Percentiles rank a stretch among this genome's conserved stretches.
phyloP scores from a whole-genome alignment of 2,113 vertebrate species.

The Centropus bengalensis region DNA sequence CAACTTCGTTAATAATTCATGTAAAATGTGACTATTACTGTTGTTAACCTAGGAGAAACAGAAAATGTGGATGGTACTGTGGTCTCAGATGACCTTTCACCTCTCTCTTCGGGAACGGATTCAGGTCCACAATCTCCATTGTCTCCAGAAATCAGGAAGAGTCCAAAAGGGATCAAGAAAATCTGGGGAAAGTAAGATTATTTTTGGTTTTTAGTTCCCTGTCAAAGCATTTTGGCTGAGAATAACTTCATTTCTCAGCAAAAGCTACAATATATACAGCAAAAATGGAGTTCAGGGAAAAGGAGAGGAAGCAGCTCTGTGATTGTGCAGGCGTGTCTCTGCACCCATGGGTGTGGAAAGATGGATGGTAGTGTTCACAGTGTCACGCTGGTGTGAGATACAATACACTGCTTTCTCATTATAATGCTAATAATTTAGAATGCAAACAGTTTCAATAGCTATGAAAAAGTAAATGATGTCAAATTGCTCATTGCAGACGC shows the following conservation, averaged over 20 bases:
- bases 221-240: not conserved
- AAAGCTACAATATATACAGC: not conserved
- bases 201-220: not conserved
- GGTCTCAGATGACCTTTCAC: slow-evolving; percentile 78
- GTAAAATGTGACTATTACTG: not conserved
- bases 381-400: not conserved
- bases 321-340: not conserved
- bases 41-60: slow-evolving; percentile 79
- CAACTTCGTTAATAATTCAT: not conserved
- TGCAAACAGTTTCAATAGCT: not conserved
- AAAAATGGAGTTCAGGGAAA: not conserved
- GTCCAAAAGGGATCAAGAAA: slow-evolving; percentile 92
- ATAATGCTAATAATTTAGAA: not conserved
- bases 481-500: not conserved
- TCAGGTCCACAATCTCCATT: slow-evolving; percentile 83
- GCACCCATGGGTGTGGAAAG: not conserved
- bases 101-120: slow-evolving; percentile 79
- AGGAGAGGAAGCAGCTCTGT: not conserved
- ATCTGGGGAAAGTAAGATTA: slow-evolving; percentile 95
- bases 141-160: slow-evolving; percentile 89
- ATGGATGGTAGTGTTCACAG: not conserved
- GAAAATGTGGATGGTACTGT: slow-evolving; percentile 79
- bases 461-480: not conserved
- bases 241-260: not conserved
- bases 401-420: not conserved